A percentile compares a stretch with the other conserved stretches of the same genome.
Conservation (phyloP, 2,888 invertebrate species). For the Drosophila prostipennis region DNA sequence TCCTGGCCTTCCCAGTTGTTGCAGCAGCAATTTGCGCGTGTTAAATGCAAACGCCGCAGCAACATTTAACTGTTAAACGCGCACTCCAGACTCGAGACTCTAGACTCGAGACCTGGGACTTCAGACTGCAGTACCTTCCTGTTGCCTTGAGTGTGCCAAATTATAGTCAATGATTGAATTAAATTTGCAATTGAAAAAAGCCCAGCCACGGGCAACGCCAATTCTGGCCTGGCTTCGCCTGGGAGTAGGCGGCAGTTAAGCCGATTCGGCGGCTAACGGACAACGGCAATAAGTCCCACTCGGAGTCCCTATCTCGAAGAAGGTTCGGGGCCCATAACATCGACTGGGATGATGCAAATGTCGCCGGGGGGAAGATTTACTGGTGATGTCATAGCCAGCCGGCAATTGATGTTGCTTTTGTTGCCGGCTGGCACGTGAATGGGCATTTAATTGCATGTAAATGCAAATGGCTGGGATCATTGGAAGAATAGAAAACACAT, state of each 20-base stretch:
- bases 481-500: conserved; percentile 18
- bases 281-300: conserved; percentile 16
- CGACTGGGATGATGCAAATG: conserved; percentile 33
- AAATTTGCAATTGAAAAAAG: conserved; percentile 78
- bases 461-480: conserved; percentile 32
- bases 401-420: conserved; percentile 18
- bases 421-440: conserved; percentile 60
- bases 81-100: conserved; percentile 21
- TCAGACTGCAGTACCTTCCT: conserved; percentile 31
- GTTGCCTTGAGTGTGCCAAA: conserved; percentile 65
- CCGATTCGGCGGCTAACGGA: conserved; percentile 39
- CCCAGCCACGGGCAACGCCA: conserved; percentile 40
- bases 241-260: conserved; percentile 44
- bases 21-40: conserved; percentile 75
- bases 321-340: conserved; percentile 15
- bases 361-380: conserved; percentile 29
- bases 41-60: conserved; percentile 72
- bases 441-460: conserved; percentile 61
- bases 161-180: conserved; percentile 79
- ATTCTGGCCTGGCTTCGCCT: conserved; percentile 15
- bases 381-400: conserved; percentile 54
- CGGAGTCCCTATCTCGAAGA: conserved; percentile 1
- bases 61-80: conserved; percentile 76
- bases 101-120: background rate
- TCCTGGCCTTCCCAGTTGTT: conserved; percentile 34